A percentile compares a stretch with the other conserved stretches of the same genome.
These are phyloP conservation scores for Promerops cafer DNA, from an alignment of 2,113 vertebrate species.

Conservation along the genomic window DNA sequence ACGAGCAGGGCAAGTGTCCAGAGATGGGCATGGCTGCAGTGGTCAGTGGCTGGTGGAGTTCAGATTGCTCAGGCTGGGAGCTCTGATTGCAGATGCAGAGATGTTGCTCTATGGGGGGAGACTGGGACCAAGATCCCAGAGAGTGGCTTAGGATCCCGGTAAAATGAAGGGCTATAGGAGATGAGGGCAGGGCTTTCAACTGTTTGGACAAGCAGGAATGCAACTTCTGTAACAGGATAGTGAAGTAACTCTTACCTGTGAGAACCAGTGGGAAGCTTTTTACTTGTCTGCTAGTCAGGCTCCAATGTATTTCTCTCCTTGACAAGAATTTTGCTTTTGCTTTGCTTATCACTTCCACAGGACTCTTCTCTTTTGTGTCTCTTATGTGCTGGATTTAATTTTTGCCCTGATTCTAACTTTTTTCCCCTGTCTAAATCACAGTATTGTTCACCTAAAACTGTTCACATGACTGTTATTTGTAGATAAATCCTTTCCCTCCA, in stretches of 20 bases:
- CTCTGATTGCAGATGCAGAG: neutral
- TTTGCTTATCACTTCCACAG: neutral
- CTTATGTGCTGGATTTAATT: neutral
- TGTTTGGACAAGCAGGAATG: neutral
- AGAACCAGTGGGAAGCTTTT: neutral
- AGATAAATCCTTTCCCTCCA: neutral
- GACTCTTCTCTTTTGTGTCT: neutral
- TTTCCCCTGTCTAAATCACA: neutral
- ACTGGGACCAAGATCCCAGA: neutral
- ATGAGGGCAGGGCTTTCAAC: neutral
- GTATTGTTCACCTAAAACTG: neutral
- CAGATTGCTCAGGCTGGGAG: neutral
- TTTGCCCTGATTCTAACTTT: neutral
- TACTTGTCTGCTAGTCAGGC: neutral
- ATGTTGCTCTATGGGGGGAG: fast-evolving
- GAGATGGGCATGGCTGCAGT: neutral
- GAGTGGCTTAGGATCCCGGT: fast-evolving
- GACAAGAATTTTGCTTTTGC: neutral
- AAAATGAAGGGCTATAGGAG: neutral
- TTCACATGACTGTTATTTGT: neutral
- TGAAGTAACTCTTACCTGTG: neutral
- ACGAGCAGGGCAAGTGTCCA: neutral
- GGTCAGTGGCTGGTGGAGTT: fast-evolving
- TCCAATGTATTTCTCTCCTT: neutral
- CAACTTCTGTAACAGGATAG: neutral